Conservation (phyloP, 2,888 invertebrate species). For the Nephrotoma appendiculata region DNA sequence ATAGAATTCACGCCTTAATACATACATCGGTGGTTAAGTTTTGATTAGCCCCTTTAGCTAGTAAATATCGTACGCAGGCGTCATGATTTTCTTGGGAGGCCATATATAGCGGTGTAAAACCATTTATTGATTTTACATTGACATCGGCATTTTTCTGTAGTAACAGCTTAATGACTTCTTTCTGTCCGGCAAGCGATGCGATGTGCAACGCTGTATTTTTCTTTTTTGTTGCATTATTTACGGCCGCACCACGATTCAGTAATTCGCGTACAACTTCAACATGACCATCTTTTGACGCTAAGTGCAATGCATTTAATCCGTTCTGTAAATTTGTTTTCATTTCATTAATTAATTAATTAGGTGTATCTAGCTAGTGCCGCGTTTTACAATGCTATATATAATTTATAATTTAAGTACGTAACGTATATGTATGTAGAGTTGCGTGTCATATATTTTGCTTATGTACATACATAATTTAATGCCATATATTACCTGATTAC, state of each 20-base stretch:
- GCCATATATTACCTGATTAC: slow-evolving; percentile 70
- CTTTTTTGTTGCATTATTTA: slow-evolving; percentile 95
- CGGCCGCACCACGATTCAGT: slow-evolving; percentile 75
- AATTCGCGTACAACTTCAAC: slow-evolving; percentile 84
- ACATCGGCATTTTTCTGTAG: slow-evolving; percentile 86
- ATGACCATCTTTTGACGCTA: slow-evolving; percentile 97
- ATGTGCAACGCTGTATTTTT: slow-evolving; percentile 95
- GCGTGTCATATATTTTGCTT: neutral
- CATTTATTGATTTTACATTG: slow-evolving; percentile 92
- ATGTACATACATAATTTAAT: neutral
- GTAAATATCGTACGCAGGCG: slow-evolving; percentile 75
- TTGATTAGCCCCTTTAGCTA: slow-evolving; percentile 90
- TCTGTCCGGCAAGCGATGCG: slow-evolving; percentile 94
- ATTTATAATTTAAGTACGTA: neutral
- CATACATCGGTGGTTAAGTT: slow-evolving; percentile 85
- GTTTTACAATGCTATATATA: neutral
- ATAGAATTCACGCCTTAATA: neutral
- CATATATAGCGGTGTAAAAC: slow-evolving; percentile 98
- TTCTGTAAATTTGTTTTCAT: slow-evolving; percentile 42
- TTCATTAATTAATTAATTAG: neutral
- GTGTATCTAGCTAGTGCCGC: neutral
- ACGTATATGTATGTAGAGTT: neutral
- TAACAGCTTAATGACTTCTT: slow-evolving; percentile 80
- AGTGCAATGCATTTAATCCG: slow-evolving; percentile 91
- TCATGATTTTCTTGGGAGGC: slow-evolving; percentile 97